phyloP scores from a whole-genome alignment of 2,888 invertebrate species.

The Microctonus hyperodae region DNA sequence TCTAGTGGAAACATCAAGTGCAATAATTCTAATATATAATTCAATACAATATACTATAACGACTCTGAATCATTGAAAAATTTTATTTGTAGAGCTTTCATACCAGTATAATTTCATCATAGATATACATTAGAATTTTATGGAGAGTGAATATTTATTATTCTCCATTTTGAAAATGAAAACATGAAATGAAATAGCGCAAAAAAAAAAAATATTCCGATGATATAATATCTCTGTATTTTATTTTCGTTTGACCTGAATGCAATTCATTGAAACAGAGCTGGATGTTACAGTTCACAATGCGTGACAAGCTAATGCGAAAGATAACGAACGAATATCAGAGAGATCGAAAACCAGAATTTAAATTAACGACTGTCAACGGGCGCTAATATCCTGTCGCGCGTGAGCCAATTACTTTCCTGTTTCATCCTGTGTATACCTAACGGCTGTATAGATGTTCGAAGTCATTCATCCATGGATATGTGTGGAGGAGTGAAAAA shows the following conservation, averaged over 20 bases:
- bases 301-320: conserved; percentile 1
- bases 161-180: too few relatives aligned
- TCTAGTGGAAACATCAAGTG: too few relatives aligned
- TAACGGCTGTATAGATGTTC: neutral
- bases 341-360: conserved; percentile 3
- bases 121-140: neutral
- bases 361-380: conserved; percentile 22
- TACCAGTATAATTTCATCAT: too few relatives aligned
- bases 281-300: neutral
- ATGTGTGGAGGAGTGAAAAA: neutral
- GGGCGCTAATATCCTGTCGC: conserved; percentile 11
- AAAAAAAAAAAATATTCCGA: too few relatives aligned
- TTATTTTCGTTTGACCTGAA: neutral
- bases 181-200: too few relatives aligned
- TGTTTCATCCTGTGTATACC: conserved; percentile 8
- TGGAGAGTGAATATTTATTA: too few relatives aligned
- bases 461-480: conserved; percentile 2
- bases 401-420: conserved; percentile 19
- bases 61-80: too few relatives aligned
- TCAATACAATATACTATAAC: too few relatives aligned
- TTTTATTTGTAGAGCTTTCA: too few relatives aligned
- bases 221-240: neutral
- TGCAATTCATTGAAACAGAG: neutral
- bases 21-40: too few relatives aligned
- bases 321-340: conserved; percentile 7